A percentile compares a stretch with the other conserved stretches of the same genome.
These are phyloP conservation scores for Punctoribates punctum DNA, from an alignment of 2,888 invertebrate genomes.

Conservation along the genomic window DNA sequence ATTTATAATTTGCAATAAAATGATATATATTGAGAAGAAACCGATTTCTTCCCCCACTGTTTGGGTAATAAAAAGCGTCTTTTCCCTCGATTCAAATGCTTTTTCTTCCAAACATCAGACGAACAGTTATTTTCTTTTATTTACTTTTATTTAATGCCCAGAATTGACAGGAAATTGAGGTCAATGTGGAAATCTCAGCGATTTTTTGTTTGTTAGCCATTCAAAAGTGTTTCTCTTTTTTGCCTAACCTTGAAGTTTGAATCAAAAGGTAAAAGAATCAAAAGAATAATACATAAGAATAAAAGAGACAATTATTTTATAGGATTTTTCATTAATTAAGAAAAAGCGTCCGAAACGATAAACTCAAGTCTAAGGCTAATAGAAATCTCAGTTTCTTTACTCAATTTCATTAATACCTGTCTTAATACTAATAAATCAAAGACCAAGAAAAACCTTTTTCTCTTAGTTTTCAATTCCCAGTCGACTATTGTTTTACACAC, in stretches of 20 bases:
- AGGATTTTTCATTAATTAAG: too few species aligned
- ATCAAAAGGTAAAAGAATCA: too few species aligned
- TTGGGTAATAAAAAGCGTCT: neutral
- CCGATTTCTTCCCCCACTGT: neutral
- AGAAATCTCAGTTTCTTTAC: too few species aligned
- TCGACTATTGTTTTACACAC: slow-evolving; percentile 21
- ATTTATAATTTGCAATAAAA: slow-evolving; percentile 4
- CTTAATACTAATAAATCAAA: too few species aligned
- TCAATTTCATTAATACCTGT: too few species aligned
- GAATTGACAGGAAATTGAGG: slow-evolving; percentile 28
- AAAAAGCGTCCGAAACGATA: too few species aligned
- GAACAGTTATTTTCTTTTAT: neutral
- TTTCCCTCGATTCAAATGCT: neutral
- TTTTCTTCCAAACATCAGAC: neutral
- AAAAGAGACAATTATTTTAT: too few species aligned
- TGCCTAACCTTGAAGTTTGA: neutral
- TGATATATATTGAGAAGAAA: neutral
- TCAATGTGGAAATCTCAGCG: slow-evolving; percentile 7
- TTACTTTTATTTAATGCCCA: neutral
- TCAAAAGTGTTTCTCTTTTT: neutral
- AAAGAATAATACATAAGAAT: too few species aligned
- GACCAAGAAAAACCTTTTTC: neutral
- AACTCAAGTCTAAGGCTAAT: too few species aligned
- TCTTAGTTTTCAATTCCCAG: neutral
- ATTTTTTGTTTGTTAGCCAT: neutral